Evolutionary conservation across 2,113 vertebrate genomes (phyloP).

Genomic region (Heterotilapia buettikoferi): DNA sequence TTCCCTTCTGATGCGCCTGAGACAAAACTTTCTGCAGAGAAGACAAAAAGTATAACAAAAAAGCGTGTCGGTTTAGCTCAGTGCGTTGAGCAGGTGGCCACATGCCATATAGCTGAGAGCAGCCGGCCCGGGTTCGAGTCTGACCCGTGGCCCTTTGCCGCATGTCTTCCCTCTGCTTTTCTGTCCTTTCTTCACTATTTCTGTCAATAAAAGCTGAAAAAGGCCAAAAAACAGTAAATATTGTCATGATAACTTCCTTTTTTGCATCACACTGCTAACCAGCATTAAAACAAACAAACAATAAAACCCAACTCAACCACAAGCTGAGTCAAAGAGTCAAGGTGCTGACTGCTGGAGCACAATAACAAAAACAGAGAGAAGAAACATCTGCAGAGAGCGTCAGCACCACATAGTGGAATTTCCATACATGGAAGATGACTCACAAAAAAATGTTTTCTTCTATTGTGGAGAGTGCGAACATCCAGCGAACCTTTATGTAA

Average conservation of each 20-base stretch:
- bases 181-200: background rate
- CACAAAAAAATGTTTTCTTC: background rate
- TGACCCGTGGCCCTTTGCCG: background rate
- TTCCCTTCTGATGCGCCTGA: background rate
- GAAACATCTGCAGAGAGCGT: constrained; percentile 65
- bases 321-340: background rate
- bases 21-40: background rate
- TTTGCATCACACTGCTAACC: no score
- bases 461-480: background rate
- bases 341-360: constrained; percentile 8
- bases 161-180: background rate
- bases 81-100: background rate
- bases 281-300: no score
- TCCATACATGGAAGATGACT: constrained; percentile 42
- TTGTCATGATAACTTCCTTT: no score
- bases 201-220: no score
- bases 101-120: background rate
- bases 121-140: background rate
- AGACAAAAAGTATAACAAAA: background rate
- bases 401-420: constrained; percentile 37
- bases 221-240: no score
- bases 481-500: background rate
- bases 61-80: background rate
- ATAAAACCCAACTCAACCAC: no score
- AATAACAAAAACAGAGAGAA: constrained; percentile 60